Conservation (phyloP, 2,888 invertebrate genomes). For the Caenorhabditis panamensis region DNA sequence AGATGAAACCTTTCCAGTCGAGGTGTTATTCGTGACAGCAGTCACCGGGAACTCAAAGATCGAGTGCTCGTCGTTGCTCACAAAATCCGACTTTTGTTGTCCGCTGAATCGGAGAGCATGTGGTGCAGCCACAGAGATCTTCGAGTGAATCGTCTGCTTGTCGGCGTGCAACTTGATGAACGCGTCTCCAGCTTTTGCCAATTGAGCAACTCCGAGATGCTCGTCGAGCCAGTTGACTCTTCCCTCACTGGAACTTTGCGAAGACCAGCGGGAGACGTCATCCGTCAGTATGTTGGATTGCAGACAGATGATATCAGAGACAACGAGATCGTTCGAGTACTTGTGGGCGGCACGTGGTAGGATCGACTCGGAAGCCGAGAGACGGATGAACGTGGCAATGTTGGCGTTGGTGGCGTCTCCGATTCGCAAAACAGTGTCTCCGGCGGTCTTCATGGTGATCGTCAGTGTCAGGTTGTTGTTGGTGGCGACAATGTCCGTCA, state of each 20-base stretch:
- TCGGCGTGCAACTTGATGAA: slow-evolving; percentile 53
- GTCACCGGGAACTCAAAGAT: slow-evolving; percentile 33
- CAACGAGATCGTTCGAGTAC: slow-evolving; percentile 44
- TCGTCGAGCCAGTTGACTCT: slow-evolving; percentile 56
- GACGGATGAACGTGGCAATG: slow-evolving; percentile 68
- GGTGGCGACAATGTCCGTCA: slow-evolving; percentile 70
- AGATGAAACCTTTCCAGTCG: slow-evolving; percentile 23
- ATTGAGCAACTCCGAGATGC: slow-evolving; percentile 57
- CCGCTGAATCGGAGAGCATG: slow-evolving; percentile 34
- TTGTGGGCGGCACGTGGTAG: slow-evolving; percentile 47
- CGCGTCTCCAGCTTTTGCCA: slow-evolving; percentile 55
- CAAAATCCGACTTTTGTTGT: slow-evolving; percentile 5
- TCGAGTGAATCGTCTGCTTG: slow-evolving; percentile 61
- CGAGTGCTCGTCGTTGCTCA: slow-evolving; percentile 39
- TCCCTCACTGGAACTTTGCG: slow-evolving; percentile 52
- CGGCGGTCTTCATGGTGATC: slow-evolving; percentile 69
- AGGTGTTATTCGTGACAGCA: slow-evolving; percentile 44
- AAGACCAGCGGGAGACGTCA: slow-evolving; percentile 43
- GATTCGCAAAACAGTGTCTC: slow-evolving; percentile 75
- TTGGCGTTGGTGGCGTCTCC: slow-evolving; percentile 67
- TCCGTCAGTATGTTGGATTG: slow-evolving; percentile 37
- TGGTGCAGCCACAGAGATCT: slow-evolving; percentile 32
- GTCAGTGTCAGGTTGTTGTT: slow-evolving; percentile 68
- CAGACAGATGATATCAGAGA: slow-evolving; percentile 64
- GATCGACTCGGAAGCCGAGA: slow-evolving; percentile 64